Base-by-base conservation (phyloP, 2,113 vertebrate genomes). In the Cariama cristata region DNA sequence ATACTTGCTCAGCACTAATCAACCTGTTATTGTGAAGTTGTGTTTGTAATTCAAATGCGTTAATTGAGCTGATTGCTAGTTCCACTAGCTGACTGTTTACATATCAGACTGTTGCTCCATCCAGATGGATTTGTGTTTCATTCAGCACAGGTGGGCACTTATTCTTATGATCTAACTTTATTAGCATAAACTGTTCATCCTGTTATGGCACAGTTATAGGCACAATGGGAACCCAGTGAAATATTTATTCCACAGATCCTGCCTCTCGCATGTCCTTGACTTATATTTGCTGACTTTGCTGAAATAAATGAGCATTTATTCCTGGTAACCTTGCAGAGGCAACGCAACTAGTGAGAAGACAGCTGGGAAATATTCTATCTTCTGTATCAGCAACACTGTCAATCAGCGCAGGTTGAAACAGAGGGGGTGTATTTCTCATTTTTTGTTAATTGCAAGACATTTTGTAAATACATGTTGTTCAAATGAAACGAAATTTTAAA, bases 101-200 rank as follows among this genome's bases (percentile, higher is more conserved):
- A 20, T 13, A 91, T 66, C 84, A 95, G 87, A 72, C 66, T 69
- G 62, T 75, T 93, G 93, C 81, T 90, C 74, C 53, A 66, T 91
- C 87, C 96, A 96, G 93, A 94, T 90, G 94, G 84, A 86, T 96
- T 87, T 94, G 66, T 93, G 85, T 94, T 96, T 96, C 89, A 86
- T 77, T 91, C 84, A 91, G 93, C 95, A 96, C 96, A 97, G 91
- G 94, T 97, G 87, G 84, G 87, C 89, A 95, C 91, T 96, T 95
- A 96, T 86, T 97, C 93, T 94, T 86, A 93, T 90, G 80, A 95
- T 88, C 56, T 96, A 94, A 93, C 89, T 95, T 92, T 93, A 95
- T 96, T 96, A 97, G 91, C 91, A 97, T 97, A 96, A 97, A 93
- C 86, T 32, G 32, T 79, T 97, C 91, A 96, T 91, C 94, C 81